phyloP scores from a whole-genome alignment of 2,888 invertebrate genomes.

The Lamellibrachia satsuma region DNA sequence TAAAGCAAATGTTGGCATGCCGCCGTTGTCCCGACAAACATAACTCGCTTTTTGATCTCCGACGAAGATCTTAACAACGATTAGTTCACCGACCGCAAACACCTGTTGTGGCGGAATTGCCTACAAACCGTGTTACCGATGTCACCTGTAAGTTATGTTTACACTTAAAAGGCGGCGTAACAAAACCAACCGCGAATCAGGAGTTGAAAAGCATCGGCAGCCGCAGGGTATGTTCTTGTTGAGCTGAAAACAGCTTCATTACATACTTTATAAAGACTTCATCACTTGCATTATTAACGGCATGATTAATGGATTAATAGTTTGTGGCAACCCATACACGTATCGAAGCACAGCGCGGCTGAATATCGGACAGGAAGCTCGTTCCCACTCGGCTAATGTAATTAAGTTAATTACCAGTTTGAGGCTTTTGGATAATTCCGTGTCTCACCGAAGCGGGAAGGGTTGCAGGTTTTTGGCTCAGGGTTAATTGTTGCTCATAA shows the following conservation, averaged over 20 bases:
- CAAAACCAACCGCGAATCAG: neutral
- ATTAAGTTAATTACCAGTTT: neutral
- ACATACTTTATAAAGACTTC: neutral
- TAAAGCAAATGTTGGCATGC: neutral
- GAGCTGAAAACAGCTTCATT: neutral
- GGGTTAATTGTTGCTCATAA: neutral
- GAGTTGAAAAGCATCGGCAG: neutral
- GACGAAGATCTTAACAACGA: neutral
- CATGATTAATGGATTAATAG: neutral
- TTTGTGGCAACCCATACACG: neutral
- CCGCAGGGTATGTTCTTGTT: neutral
- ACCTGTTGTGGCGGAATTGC: neutral
- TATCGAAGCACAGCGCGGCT: neutral
- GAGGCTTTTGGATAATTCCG: neutral
- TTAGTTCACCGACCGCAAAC: neutral
- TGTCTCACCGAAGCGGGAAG: neutral
- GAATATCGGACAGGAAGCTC: neutral
- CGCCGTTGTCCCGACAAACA: neutral
- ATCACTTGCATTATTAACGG: neutral
- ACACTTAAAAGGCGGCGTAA: neutral
- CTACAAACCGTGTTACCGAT: neutral
- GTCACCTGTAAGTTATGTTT: neutral
- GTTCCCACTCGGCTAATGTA: neutral
- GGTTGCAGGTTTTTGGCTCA: neutral
- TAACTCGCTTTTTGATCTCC: neutral